Evolutionary conservation across 1,140 invertebrate species (phyloP).

Genomic region (Dendroctonus valens): DNA sequence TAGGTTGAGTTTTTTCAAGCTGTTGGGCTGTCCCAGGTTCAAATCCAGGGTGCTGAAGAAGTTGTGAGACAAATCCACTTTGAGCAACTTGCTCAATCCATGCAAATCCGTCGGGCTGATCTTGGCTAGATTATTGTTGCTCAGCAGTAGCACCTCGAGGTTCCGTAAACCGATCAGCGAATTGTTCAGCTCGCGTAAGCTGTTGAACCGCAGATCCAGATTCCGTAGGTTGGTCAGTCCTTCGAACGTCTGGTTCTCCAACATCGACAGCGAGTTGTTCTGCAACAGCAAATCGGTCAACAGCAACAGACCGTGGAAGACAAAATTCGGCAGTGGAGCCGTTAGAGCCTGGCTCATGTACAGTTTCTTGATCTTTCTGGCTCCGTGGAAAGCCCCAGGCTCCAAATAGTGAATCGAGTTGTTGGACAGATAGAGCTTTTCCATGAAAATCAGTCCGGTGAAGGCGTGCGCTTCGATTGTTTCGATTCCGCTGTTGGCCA

Average conservation of each 20-base stretch:
- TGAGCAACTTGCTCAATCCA: constrained; percentile 54
- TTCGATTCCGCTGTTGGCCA: constrained; percentile 39
- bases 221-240: constrained; percentile 48
- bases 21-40: constrained; percentile 29
- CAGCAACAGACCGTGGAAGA: constrained; percentile 22
- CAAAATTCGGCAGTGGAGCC: constrained; percentile 6
- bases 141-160: constrained; percentile 53
- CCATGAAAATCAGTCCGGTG: constrained; percentile 44
- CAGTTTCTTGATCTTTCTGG: constrained; percentile 39
- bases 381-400: constrained; percentile 41
- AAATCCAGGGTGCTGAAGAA: constrained; percentile 30
- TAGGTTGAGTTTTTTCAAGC: constrained; percentile 38
- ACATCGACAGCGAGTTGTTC: constrained; percentile 39
- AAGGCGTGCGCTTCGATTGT: constrained; percentile 39
- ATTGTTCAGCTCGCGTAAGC: constrained; percentile 56
- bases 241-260: constrained; percentile 41
- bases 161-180: constrained; percentile 57
- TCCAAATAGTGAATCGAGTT: constrained; percentile 41
- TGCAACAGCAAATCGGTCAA: constrained; percentile 35
- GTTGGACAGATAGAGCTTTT: constrained; percentile 39
- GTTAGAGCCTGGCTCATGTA: constrained; percentile 23
- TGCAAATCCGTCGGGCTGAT: constrained; percentile 59
- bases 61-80: constrained; percentile 50
- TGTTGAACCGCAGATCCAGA: constrained; percentile 63
- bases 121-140: constrained; percentile 48